Evolutionary conservation across 2,113 vertebrate genomes (phyloP), one percentile per base, ranked within the genome.

Genomic region (Saguinus midas): DNA sequence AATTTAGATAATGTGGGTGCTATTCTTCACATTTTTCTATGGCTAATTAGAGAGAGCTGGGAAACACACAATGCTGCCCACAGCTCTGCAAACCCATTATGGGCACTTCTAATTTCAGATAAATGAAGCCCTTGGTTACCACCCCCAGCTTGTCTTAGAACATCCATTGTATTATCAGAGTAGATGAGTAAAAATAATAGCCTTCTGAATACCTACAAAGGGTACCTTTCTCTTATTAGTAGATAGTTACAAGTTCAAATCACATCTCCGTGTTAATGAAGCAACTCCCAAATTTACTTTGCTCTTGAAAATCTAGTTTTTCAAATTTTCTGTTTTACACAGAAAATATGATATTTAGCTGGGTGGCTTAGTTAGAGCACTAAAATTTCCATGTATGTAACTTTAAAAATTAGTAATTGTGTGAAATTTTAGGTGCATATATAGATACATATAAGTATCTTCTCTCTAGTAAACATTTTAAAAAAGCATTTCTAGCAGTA

Each of bases 31-130:
- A 85, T 98, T 97, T 98, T 98, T 98, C 97, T 96, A 50, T 91
- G 94, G 95, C 82, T 98, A 98, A 98, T 98, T 98, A 97, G 96
- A 94, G 97, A 95, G 98, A 93, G 75, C 96, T 96, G 79, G 97
- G 97, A 98, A 98, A 97, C 96, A 94, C 86, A 97, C 94, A 98
- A 73, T 92, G 86, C 94, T 96, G 96, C 97, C 95, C 97, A 75
- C 80, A 96, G 90, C 79, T 91, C 85, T 97, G 96, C 95, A 95
- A 98, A 96, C 83, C 83, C 89, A 96, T 98, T 97, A 78, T 48
- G 70, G 96, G 96, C 70, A 93, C 85, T 98, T 98, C 93, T 98
- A 83, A 94, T 94, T 88, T 96, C 96, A 98, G 95, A 97, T 90
- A 98, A 98, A 97, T 85, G 92, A 98, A 97, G 96, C 57, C 93